Conservation (phyloP, 2,113 vertebrate genomes). For the Colaptes auratus region DNA sequence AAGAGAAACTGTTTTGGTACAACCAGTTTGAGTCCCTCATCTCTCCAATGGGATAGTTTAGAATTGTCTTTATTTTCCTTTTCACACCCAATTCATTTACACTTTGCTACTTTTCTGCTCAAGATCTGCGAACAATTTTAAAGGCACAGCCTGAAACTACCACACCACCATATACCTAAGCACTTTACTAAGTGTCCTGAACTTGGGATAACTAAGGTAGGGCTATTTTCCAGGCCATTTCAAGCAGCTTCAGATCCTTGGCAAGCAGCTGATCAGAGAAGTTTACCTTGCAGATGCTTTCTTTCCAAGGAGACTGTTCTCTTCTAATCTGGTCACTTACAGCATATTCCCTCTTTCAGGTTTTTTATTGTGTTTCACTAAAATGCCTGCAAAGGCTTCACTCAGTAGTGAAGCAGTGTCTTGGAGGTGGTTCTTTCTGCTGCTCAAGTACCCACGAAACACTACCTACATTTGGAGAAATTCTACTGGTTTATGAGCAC, state of each 20-base stretch:
- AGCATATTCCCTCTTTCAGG: background rate
- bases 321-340: background rate
- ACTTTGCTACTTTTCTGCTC: no score
- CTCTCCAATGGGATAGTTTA: no score
- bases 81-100: no score
- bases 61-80: no score
- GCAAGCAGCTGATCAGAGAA: background rate
- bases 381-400: background rate
- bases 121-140: no score
- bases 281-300: background rate
- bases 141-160: no score
- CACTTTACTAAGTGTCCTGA: background rate
- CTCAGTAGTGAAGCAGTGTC: background rate
- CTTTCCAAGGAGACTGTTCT: background rate
- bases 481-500: background rate
- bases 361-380: background rate
- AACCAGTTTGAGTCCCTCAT: no score
- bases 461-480: background rate
- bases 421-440: background rate
- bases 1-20: no score
- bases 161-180: background rate
- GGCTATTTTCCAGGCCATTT: background rate
- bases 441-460: background rate
- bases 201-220: background rate
- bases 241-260: background rate